Conservation (phyloP, 2,797 vertebrate genomes). For the Bradypus variegatus region DNA sequence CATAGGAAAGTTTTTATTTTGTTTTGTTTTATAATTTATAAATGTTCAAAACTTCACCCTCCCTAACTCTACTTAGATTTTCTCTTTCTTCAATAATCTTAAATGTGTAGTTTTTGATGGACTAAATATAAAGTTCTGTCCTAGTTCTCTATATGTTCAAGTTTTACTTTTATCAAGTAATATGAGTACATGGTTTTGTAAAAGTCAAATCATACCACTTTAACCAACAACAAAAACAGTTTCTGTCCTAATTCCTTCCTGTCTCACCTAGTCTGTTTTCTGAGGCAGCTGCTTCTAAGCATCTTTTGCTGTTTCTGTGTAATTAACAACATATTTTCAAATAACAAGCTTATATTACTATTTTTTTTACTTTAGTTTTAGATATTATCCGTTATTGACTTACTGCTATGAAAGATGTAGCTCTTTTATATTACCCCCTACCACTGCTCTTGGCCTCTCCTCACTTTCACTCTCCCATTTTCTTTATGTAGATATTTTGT, state of each 20-base stretch:
- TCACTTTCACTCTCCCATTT: background rate
- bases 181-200: background rate
- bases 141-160: slow-evolving; percentile 18
- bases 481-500: background rate
- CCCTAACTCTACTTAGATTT: background rate
- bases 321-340: background rate
- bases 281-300: background rate
- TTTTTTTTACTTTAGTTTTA: slow-evolving; percentile 26
- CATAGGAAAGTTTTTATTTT: background rate
- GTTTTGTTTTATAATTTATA: slow-evolving; percentile 3
- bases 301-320: slow-evolving; percentile 39
- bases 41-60: background rate
- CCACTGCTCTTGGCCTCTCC: background rate
- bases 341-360: background rate
- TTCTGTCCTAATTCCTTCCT: slow-evolving; percentile 15
- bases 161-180: slow-evolving; percentile 33
- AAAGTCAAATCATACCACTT: slow-evolving; percentile 33
- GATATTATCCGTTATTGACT: slow-evolving; percentile 13
- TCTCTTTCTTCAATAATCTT: background rate
- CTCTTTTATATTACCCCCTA: background rate
- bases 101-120: background rate
- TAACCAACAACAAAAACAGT: slow-evolving; percentile 1
- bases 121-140: background rate
- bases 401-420: background rate
- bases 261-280: background rate